phyloP scores from a whole-genome alignment of 2,888 invertebrate species.

The Helleia helle region DNA sequence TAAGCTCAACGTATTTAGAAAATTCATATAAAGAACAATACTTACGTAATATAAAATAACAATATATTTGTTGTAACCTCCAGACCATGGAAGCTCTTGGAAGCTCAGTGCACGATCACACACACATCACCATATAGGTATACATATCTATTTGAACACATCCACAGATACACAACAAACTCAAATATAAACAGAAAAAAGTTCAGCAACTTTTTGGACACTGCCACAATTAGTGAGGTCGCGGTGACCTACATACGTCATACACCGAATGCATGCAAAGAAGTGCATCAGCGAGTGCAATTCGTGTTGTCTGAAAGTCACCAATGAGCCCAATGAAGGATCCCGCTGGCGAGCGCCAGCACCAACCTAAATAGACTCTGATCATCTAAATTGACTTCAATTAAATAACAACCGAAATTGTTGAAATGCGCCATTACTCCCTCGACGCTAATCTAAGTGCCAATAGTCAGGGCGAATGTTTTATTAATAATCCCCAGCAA shows the following conservation, averaged over 20 bases:
- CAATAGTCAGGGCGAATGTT: constrained; percentile 72
- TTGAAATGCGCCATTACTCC: constrained; percentile 75
- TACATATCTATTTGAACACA: no score
- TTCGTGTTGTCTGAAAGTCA: constrained; percentile 74
- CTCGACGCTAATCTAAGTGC: constrained; percentile 72
- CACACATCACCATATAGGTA: no score
- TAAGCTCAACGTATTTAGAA: no score
- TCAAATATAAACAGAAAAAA: background rate
- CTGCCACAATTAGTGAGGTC: constrained; percentile 7
- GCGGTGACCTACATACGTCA: constrained; percentile 33
- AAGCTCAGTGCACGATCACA: no score
- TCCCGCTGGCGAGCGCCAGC: constrained; percentile 71
- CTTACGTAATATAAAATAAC: no score
- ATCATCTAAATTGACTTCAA: constrained; percentile 75
- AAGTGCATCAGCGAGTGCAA: constrained; percentile 71
- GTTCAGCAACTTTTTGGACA: background rate
- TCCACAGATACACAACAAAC: background rate
- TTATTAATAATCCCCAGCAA: constrained; percentile 66
- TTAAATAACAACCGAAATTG: constrained; percentile 75
- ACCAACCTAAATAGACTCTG: constrained; percentile 75
- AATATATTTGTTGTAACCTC: no score
- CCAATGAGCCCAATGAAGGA: constrained; percentile 75
- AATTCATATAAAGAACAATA: no score
- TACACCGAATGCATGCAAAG: constrained; percentile 49
- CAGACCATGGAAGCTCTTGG: no score